Evolutionary conservation across 2,797 vertebrate genomes (phyloP).

Genomic region (Bucorvus abyssinicus): DNA sequence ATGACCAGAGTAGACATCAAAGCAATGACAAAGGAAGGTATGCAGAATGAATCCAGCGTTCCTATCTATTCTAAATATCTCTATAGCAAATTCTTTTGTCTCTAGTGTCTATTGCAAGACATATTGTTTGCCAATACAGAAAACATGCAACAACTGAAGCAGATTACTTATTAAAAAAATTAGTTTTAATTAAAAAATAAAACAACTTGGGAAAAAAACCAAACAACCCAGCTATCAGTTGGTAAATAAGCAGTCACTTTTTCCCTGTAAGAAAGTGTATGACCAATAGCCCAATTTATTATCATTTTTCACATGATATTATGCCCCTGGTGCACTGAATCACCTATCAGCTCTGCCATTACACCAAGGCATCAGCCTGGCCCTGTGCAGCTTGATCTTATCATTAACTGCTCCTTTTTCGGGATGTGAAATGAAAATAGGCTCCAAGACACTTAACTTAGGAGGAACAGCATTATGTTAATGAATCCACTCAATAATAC

Average conservation of each 20-base stretch:
- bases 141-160: background rate
- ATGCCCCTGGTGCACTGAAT: background rate
- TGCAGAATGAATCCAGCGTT: background rate
- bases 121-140: background rate
- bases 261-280: background rate
- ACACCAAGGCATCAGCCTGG: background rate
- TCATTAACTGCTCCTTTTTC: background rate
- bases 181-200: too few relatives aligned
- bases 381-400: background rate
- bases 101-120: background rate
- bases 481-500: background rate
- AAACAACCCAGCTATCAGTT: background rate
- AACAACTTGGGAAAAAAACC: too few relatives aligned
- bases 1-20: background rate
- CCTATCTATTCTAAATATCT: background rate
- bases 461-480: background rate
- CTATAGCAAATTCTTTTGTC: background rate
- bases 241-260: background rate
- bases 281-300: background rate
- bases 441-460: background rate
- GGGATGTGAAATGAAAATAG: background rate
- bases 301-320: background rate
- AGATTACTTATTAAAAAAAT: background rate
- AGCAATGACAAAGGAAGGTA: background rate
- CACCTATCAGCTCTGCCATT: background rate